Evolutionary conservation across 2,888 invertebrate genomes (phyloP).

Genomic region (Octonoba sinensis): DNA sequence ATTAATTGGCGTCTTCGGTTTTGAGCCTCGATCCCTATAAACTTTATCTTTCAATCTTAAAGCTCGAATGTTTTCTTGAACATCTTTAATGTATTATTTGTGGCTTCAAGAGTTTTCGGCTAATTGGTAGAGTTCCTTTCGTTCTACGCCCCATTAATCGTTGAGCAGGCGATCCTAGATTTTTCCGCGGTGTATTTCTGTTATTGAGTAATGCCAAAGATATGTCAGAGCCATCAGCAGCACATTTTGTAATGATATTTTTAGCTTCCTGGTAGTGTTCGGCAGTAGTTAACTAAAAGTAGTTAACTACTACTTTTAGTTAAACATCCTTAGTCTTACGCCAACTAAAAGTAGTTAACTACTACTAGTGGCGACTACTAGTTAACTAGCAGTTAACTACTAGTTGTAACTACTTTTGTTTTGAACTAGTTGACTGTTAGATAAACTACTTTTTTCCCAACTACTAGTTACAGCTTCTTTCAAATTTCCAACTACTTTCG

Average conservation of each 20-base stretch:
- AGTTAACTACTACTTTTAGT: too few relatives aligned
- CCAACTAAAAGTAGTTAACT: too few relatives aligned
- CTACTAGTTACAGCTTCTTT: too few relatives aligned
- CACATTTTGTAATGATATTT: not conserved
- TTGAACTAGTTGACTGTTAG: too few relatives aligned
- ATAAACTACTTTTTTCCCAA: too few relatives aligned
- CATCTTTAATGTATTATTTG: not conserved
- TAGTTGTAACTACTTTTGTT: too few relatives aligned
- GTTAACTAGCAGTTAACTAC: too few relatives aligned
- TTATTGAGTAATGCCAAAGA: not conserved
- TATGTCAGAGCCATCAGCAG: not conserved
- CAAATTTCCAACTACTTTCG: too few relatives aligned
- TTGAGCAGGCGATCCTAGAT: not conserved
- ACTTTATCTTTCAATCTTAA: not conserved
- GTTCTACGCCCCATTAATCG: not conserved
- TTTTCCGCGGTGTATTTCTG: not conserved
- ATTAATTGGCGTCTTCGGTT: not conserved
- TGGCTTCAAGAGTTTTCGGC: not conserved
- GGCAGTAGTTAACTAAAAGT: too few relatives aligned
- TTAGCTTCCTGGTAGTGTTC: too few relatives aligned
- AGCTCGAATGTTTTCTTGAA: not conserved
- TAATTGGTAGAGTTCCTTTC: not conserved
- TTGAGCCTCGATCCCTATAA: not conserved
- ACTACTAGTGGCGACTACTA: too few relatives aligned
- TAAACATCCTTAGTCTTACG: too few relatives aligned